Evolutionary conservation across 2,113 vertebrate species (phyloP), one percentile per base, ranked within the genome.

Genomic region (Sapayoa aenigma): DNA sequence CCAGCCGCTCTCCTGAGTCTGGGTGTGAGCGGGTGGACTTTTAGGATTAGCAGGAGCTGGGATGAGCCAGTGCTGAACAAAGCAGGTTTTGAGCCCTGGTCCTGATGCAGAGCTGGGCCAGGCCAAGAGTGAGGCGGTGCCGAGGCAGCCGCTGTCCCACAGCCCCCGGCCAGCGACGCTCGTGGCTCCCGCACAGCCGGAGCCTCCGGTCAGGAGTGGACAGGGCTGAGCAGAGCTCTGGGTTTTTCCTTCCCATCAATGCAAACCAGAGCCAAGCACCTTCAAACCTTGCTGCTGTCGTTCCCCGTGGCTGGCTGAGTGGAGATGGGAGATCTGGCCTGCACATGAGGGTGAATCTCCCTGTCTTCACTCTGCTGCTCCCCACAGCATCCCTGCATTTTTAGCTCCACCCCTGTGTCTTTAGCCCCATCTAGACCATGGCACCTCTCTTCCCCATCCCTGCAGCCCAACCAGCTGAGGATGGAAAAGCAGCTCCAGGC

Each of bases 121-220:
- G 84, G 76, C 33, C 77, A 47, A 63, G 73, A 44, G 59, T 3
- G 10, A 83, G 59, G 76, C 23, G 4, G 66, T 42, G 82, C 76
- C 9, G 9, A 63, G 46, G 42, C 4, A 9, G 77, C 55, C 37
- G 12, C 27, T 41, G 37, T 63, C 60, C 60, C 60, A 19, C 37
- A 28, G 37, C 59, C 60, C 58, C 59, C 35, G 3, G 59, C 16
- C 59, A 47, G 47, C 4, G 19, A 0, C 31, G 60, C 85, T 93
- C 1, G 0, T 14, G 76, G 89, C 60, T 71, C 66, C 66, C 5
- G 4, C 1, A 0, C 55, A 53, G 80, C 60, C 1, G 0, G 17
- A 0, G 0, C 37, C 87, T 53, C 71, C 3, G 17, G 69, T 47
- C 12, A 2, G 21, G 53, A 37, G 76, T 78, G 60, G 69, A 91